Evolutionary conservation across 1,140 invertebrate genomes (phyloP), one percentile per base, ranked within the genome.

Genomic region (Plectus sambesii): DNA sequence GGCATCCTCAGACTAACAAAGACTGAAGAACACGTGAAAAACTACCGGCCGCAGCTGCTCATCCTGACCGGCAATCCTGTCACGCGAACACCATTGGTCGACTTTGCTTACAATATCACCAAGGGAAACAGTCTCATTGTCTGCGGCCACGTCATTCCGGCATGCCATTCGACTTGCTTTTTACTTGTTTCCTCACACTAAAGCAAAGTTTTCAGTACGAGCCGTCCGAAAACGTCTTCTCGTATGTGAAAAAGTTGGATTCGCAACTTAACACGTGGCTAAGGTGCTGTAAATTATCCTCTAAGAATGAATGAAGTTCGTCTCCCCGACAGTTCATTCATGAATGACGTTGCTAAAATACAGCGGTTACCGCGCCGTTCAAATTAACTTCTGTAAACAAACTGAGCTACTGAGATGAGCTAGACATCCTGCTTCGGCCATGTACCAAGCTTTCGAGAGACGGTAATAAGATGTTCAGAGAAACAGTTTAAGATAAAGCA

Each of bases 1-100:
- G 80, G 83, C 1, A 81, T 87, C 1, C 81, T 89, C 55, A 83
- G 87, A 61, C 72, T 96, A 36, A 82, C 85, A 53, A 76, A 79
- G 36, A 82, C 88, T 5, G 83, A 87, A 55, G 87, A 93, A 45
- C 88, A 94, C 64, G 86, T 96, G 0, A 96, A 96, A 74, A 94
- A 93, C 73, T 96, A 46, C 44, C 58, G 73, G 51, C 90, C 89
- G 0, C 82, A 86, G 70, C 81, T 94, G 43, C 70, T 96, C n/a
- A 84, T 92, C 9, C 72, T 96, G 19, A 82, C 82, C 5, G 89
- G 88, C 0, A 76, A 81, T 60, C 88, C 88, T 0, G 81, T 78
- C 35, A 74, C 80, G 15, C 74, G 89, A 27, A 84, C 86, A 0
- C 77, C 84, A 0, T 75, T 96, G 0, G 79, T 92, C 0, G 86